A percentile compares a stretch with the other conserved stretches of the same genome.
Conservation (phyloP, 2,888 invertebrate species). For the Piscicola geometra region DNA sequence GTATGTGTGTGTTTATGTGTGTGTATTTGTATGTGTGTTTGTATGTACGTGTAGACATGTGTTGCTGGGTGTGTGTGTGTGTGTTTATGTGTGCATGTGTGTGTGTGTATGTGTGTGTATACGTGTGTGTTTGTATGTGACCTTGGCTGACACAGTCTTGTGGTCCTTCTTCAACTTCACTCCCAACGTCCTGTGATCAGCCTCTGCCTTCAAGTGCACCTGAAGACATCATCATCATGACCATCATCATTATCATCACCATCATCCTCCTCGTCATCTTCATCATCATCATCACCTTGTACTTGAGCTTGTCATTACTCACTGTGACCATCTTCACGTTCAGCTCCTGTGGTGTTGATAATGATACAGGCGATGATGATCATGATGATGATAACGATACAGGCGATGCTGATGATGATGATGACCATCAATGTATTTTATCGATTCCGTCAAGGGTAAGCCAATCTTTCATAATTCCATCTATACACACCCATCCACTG, state of each 20-base stretch:
- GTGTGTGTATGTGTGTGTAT: neutral
- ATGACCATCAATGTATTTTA: no score
- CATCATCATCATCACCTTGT: slow-evolving; percentile 61
- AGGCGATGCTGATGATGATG: no score
- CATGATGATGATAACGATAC: no score
- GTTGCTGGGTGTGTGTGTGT: no score
- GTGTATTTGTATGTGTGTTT: no score
- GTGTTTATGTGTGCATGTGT: no score
- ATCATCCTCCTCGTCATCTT: neutral
- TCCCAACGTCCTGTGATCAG: slow-evolving; percentile 87
- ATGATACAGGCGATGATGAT: no score
- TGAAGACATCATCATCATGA: slow-evolving; percentile 27
- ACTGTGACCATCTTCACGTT: slow-evolving; percentile 80
- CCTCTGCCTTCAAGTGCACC: slow-evolving; percentile 75
- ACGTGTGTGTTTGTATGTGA: no score
- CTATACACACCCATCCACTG: neutral
- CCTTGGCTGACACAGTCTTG: slow-evolving; percentile 69
- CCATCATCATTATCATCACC: neutral
- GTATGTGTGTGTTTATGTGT: no score
- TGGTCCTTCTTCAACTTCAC: slow-evolving; percentile 81
- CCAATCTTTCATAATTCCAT: neutral
- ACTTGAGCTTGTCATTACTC: slow-evolving; percentile 83
- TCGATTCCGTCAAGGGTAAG: no score
- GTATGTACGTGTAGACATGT: no score
- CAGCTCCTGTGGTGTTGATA: no score